These are phyloP conservation scores for Holocentrus rufus DNA, from an alignment of 2,797 vertebrate genomes.

Conservation along the genomic window DNA sequence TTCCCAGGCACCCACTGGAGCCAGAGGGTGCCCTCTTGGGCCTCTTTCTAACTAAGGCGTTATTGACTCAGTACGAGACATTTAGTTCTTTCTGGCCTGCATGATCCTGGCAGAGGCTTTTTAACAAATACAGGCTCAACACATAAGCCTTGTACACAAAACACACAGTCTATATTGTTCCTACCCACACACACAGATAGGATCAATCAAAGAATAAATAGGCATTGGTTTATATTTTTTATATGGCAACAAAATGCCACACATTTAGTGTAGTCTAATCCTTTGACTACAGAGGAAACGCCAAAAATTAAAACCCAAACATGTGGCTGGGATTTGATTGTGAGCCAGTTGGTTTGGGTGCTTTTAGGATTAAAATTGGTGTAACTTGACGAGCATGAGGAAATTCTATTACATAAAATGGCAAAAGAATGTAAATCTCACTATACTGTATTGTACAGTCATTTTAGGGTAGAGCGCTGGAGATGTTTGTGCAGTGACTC, in stretches of 20 bases:
- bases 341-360: background rate
- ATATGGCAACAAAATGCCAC: background rate
- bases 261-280: background rate
- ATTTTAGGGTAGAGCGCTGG: too few species aligned
- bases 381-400: background rate
- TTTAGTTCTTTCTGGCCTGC: slow-evolving; percentile 34
- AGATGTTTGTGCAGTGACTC: slow-evolving; percentile 78
- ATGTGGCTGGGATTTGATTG: background rate
- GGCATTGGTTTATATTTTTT: background rate
- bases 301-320: background rate
- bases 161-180: background rate
- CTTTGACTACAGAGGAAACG: background rate
- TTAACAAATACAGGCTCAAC: slow-evolving; percentile 46
- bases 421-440: background rate
- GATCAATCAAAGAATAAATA: background rate
- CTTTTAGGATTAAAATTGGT: background rate
- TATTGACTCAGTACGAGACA: slow-evolving; percentile 53
- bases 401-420: background rate
- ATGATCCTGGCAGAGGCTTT: slow-evolving; percentile 24
- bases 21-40: slow-evolving; percentile 25
- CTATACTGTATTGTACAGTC: background rate
- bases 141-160: slow-evolving; percentile 28
- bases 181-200: background rate
- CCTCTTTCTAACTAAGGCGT: slow-evolving; percentile 48
- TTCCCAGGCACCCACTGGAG: slow-evolving; percentile 55